phyloP scores from a whole-genome alignment of 92 coral and sea anemone species.

The Siderastrea radians region DNA sequence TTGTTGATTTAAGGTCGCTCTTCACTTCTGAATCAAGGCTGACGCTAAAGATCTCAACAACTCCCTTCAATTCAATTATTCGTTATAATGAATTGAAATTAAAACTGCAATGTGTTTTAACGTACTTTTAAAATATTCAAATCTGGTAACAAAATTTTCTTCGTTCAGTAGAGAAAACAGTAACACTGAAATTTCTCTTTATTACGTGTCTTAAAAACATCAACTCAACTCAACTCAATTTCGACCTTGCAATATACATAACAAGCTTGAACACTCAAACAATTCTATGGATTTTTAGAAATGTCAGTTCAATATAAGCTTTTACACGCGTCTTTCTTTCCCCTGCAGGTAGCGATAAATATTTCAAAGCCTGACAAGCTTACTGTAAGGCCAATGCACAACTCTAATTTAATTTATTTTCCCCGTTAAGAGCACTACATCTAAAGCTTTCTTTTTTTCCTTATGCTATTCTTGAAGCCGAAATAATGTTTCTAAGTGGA shows the following conservation, averaged over 20 bases:
- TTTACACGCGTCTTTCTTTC: neutral
- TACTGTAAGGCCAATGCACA: constrained; percentile 20
- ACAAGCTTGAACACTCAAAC: neutral
- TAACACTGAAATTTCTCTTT: neutral
- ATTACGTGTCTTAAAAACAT: neutral
- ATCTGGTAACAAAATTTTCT: neutral
- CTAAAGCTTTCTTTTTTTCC: neutral
- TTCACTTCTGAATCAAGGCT: neutral
- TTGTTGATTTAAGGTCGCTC: constrained; percentile 34
- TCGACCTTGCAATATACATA: neutral
- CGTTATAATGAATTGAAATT: neutral
- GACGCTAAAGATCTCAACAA: neutral
- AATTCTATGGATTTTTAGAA: neutral
- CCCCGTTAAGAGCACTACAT: neutral
- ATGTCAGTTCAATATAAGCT: neutral
- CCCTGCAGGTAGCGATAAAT: constrained; percentile 40
- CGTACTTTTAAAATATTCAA: neutral
- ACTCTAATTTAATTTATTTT: constrained; percentile 43
- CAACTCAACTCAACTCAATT: no score
- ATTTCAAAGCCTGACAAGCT: constrained; percentile 28
- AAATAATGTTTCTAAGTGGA: neutral
- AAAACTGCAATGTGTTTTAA: neutral
- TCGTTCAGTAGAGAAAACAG: neutral
- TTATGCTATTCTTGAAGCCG: neutral
- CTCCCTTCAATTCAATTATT: neutral